A percentile compares a stretch with the other conserved stretches of the same genome.
phyloP scores from a whole-genome alignment of 2,113 vertebrate genomes.

The Lepus europaeus region DNA sequence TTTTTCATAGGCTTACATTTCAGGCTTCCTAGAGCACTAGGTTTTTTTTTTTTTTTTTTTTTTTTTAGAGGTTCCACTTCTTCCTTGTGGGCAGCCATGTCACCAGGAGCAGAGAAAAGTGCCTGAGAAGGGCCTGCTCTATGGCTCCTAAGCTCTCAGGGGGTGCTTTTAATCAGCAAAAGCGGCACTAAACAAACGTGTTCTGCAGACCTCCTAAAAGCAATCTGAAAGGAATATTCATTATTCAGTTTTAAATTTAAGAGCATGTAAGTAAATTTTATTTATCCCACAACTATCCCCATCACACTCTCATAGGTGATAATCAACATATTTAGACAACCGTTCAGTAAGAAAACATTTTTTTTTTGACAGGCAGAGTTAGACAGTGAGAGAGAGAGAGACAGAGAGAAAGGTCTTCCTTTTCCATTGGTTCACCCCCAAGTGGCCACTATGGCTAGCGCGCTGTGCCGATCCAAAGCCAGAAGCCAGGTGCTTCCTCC shows the following conservation, averaged over 20 bases:
- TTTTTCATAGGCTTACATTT: not conserved
- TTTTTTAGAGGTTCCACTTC: not conserved
- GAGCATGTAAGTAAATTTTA: not conserved
- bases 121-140: not conserved
- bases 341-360: slow-evolving; percentile 7
- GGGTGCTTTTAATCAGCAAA: not conserved
- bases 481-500: no score
- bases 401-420: no score
- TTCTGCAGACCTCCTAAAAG: not conserved
- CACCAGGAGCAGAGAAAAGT: not conserved
- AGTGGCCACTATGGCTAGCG: no score
- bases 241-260: not conserved
- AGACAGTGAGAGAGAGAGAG: no score
- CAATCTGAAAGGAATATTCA: slow-evolving; percentile 7
- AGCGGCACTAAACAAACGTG: not conserved
- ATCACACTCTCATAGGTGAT: slow-evolving; percentile 20
- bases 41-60: not conserved
- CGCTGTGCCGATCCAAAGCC: no score
- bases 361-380: not conserved
- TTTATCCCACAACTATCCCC: not conserved
- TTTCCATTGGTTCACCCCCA: no score
- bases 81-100: not conserved
- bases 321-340: not conserved
- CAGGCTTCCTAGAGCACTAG: not conserved
- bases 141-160: not conserved